Evolutionary conservation across 2,888 invertebrate species (phyloP), one percentile per base, ranked within the genome.

Genomic region (Xestoiulus laeticollis): DNA sequence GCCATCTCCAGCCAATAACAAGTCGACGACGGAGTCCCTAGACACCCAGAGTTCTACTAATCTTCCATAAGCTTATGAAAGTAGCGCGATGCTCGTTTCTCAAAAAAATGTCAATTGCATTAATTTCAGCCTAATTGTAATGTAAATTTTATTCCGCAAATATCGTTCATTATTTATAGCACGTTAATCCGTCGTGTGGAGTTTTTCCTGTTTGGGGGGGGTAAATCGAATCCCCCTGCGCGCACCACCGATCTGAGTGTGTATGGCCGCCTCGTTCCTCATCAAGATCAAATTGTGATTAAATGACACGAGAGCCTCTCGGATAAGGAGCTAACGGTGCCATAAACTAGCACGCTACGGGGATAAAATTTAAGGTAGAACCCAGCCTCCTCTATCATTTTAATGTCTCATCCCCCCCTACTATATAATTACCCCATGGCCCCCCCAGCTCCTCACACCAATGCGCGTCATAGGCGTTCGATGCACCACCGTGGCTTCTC

Each of bases 111-210:
- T n/a, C 59, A 22, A 59, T 59, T n/a, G 59, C 59, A 59, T 59
- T 59, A 59, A 59, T 59, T 59, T 59, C 22, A 59, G 59, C 59
- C 59, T 59, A 59, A 59, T 59, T 59, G n/a, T 59, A 59, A 59
- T 59, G 59, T 59, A 59, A 59, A 59, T 59, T 59, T 59, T 59
- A 59, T 59, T 59, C 59, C 59, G 59, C 59, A 59, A 59, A 59
- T 59, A 59, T n/a, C 59, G 59, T 59, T 59, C 59, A 59, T 59
- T 59, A 59, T 59, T 59, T 59, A 59, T 59, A 22, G 59, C 59
- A n/a, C 59, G n/a, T 59, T 59, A 59, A 59, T 59, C 59, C 59
- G 22, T n/a, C 59, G 59, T 5, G 22, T 59, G 59, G 22, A n/a
- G 59, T 59, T 59, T 59, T 59, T 59, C 59, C 22, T 59, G 59